Conservation (phyloP, 2,888 invertebrate species). For the Apamea anceps region DNA sequence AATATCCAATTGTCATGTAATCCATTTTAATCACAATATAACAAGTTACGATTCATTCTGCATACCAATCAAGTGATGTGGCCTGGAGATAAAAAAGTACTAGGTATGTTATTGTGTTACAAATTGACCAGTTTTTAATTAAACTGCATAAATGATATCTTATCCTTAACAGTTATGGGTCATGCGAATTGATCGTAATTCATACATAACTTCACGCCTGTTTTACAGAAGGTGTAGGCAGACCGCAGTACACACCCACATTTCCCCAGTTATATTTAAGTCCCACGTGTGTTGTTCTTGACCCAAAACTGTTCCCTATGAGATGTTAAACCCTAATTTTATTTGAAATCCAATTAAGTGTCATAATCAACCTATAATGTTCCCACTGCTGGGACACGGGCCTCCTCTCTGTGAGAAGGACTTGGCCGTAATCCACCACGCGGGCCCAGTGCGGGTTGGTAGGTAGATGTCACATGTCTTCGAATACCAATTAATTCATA, state of each 20-base stretch:
- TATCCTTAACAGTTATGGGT: neutral
- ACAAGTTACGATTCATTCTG: neutral
- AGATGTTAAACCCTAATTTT: neutral
- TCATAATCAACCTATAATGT: neutral
- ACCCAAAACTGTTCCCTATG: neutral
- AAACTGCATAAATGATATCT: neutral
- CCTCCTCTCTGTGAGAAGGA: neutral
- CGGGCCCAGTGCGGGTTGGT: neutral
- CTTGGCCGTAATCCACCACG: neutral
- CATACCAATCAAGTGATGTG: neutral
- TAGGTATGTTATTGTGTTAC: neutral
- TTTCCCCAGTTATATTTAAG: neutral
- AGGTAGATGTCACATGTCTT: neutral
- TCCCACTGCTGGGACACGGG: neutral
- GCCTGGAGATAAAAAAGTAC: constrained; percentile 8
- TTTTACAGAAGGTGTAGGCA: neutral
- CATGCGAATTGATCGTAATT: neutral
- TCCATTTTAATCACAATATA: no score
- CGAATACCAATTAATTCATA: neutral
- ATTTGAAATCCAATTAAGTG: neutral
- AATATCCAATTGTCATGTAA: no score
- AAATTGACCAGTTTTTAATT: neutral
- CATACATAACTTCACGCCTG: neutral
- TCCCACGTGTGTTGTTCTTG: neutral
- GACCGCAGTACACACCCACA: no score